Evolutionary conservation across 2,113 vertebrate species (phyloP), one percentile per base, ranked within the genome.

Genomic region (Agapornis roseicollis): DNA sequence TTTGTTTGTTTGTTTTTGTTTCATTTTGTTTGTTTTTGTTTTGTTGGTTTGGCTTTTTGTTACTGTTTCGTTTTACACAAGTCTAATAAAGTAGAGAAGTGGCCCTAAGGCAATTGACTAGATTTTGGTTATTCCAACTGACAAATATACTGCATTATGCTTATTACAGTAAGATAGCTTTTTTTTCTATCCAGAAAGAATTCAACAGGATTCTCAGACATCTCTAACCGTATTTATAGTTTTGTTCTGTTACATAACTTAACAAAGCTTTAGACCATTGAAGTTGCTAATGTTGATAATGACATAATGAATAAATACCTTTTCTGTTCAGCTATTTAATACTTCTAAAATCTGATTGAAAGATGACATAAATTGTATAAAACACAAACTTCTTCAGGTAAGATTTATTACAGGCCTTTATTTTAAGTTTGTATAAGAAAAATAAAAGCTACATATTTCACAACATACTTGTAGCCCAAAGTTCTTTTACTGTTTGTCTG

Each of bases 71-170:
- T 69, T 94, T 92, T 11, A 7, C 79, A 58, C 4, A 31, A 72
- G 69, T 71, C 23, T 88, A 90, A 94, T 95, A 94, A 96, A 87
- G 49, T 73, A 73, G 90, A 27, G n/a, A 93, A 87, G 71, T 88
- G 85, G 93, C 64, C 46, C 85, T 83, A 90, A 90, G 22, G 23
- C 41, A 66, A 2, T 46, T 24, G 63, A 56, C 46, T 80, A 88
- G 31, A 41, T 85, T 17, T 76, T 70, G n/a, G 42, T 95, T 85
- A 69, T 94, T 93, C 39, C 7, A 74, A 2, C 41, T 69, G 47
- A 72, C 8, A 63, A 55, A 41, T 87, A 25, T 29, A 46, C n/a
- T 47, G 31, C 16, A 17, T 80, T 73, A 9, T 44, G 44, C 12
- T 79, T 71, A 35, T 7, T 82, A 22, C 9, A 79, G 27, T 49